phyloP scores from a whole-genome alignment of 1,140 invertebrate genomes.

The Leptopilina boulardi region DNA sequence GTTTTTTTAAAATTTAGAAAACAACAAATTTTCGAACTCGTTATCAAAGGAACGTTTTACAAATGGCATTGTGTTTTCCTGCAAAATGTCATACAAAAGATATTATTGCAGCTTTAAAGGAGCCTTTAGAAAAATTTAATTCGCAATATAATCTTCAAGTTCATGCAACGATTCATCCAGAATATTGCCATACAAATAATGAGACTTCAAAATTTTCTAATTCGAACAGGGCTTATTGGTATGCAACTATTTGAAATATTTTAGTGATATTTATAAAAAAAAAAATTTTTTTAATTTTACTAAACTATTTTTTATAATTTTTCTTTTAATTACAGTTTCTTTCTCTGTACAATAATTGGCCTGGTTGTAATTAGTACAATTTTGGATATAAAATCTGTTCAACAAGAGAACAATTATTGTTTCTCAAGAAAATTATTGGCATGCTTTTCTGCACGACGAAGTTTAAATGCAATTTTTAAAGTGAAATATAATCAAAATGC shows the following conservation, averaged over 20 bases:
- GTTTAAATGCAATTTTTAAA: not conserved
- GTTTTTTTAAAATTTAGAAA: constrained; percentile 44
- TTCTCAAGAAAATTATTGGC: not conserved
- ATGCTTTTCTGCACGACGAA: constrained; percentile 1
- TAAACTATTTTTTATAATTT: not conserved
- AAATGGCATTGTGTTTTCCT: constrained; percentile 14
- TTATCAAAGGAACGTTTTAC: constrained; percentile 55
- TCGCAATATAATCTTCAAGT: not conserved
- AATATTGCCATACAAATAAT: not conserved
- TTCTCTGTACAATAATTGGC: not conserved
- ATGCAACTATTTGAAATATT: not conserved
- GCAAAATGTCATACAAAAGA: not conserved
- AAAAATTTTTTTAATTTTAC: too few species aligned
- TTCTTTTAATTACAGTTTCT: constrained; percentile 14
- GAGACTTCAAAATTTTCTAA: not conserved
- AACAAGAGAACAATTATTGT: not conserved
- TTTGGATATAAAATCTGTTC: not conserved
- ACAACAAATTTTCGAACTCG: constrained; percentile 56
- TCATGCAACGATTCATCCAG: not conserved
- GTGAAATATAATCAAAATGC: not conserved
- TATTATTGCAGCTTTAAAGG: not conserved
- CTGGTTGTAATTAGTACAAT: constrained; percentile 17
- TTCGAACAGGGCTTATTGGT: not conserved
- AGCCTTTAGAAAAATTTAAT: not conserved
- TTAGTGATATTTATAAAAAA: too few species aligned